Percentiles rank a stretch among this genome's conserved stretches.
Conservation (phyloP, 2,797 vertebrate genomes). For the Bufotes viridis region DNA sequence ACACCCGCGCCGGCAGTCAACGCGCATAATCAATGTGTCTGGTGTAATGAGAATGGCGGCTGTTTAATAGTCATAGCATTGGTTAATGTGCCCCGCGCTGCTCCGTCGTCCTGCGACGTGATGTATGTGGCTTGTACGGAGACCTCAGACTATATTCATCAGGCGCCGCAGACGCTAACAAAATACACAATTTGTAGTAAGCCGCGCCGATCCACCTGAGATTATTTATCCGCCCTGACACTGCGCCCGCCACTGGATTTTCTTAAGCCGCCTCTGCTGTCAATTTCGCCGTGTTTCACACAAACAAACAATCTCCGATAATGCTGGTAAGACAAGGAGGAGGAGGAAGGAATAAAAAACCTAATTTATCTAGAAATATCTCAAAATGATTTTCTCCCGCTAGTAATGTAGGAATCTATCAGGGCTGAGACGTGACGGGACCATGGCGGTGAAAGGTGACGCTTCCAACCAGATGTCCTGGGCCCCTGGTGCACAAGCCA, state of each 20-base stretch:
- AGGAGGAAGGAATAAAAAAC: not conserved
- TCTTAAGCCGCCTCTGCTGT: constrained; percentile 11
- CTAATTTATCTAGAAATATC: not conserved
- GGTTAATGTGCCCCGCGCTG: not conserved
- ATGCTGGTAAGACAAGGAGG: not conserved
- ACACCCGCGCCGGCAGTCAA: not conserved
- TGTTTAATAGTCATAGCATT: constrained; percentile 6
- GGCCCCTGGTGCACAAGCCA: not conserved
- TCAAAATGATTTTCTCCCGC: not conserved
- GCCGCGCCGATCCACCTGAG: constrained; percentile 6
- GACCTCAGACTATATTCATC: constrained; percentile 31
- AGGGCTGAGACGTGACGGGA: not conserved
- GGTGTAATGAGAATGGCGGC: not conserved
- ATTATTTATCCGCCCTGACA: constrained; percentile 31
- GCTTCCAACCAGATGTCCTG: not conserved
- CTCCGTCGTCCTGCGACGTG: not conserved
- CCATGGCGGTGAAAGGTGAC: not conserved
- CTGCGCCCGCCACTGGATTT: constrained; percentile 11
- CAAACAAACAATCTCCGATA: not conserved
- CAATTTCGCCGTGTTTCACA: not conserved
- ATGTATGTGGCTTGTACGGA: constrained; percentile 20
- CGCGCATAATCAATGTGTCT: not conserved
- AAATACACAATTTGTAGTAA: constrained; percentile 27
- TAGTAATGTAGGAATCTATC: not conserved
- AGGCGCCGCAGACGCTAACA: not conserved